Conservation (phyloP, 1,140 invertebrate genomes). For the Drosophila nigromelanica region DNA sequence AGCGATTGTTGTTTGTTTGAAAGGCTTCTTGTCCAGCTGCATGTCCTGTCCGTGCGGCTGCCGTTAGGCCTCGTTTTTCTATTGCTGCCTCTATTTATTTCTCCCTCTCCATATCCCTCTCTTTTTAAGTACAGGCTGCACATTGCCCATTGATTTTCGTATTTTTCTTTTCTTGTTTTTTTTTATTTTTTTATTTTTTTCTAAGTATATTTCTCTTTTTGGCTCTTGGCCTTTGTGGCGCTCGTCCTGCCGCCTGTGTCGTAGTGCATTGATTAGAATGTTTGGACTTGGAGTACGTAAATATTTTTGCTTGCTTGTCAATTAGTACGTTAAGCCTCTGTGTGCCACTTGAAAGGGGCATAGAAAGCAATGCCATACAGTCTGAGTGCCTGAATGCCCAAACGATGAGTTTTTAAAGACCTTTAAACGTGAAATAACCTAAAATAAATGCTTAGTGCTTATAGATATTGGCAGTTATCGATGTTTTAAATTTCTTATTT, state of each 20-base stretch:
- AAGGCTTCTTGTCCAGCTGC: slow-evolving; percentile 43
- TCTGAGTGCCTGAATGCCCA: slow-evolving; percentile 23
- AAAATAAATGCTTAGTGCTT: no score
- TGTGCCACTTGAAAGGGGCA: slow-evolving; percentile 19
- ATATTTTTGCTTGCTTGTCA: slow-evolving; percentile 82
- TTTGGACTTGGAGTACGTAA: slow-evolving; percentile 80
- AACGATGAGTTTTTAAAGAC: neutral
- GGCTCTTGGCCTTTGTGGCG: slow-evolving; percentile 42
- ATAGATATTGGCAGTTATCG: no score
- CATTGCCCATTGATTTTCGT: slow-evolving; percentile 44
- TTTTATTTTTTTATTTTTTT: slow-evolving; percentile 4
- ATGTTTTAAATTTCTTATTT: no score
- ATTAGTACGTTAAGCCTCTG: slow-evolving; percentile 73
- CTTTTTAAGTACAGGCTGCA: slow-evolving; percentile 16
- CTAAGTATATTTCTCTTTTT: slow-evolving; percentile 15
- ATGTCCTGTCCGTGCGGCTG: slow-evolving; percentile 23
- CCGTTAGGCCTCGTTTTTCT: slow-evolving; percentile 45
- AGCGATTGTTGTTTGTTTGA: slow-evolving; percentile 74
- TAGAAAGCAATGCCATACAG: neutral
- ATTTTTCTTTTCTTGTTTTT: slow-evolving; percentile 7
- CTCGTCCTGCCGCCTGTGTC: slow-evolving; percentile 10
- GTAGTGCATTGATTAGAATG: slow-evolving; percentile 80
- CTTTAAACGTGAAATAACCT: neutral
- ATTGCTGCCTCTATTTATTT: neutral
- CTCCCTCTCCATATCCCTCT: neutral